Evolutionary conservation across 1,140 invertebrate species (phyloP).

Genomic region (Conus ventricosus): DNA sequence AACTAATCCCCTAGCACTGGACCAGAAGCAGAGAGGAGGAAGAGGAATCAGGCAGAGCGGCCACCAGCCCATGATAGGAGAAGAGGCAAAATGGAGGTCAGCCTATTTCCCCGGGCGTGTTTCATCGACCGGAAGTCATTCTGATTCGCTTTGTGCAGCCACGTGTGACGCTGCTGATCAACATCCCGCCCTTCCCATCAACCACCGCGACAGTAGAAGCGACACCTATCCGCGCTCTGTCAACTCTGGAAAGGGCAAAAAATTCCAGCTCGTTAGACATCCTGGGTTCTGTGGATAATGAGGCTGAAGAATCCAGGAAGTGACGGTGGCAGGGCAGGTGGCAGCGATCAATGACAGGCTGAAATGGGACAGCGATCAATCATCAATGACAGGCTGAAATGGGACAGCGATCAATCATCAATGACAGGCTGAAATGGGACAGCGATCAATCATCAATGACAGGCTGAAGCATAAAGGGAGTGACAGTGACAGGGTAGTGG

Average conservation of each 20-base stretch:
- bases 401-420: no score
- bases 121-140: slow-evolving; percentile 31
- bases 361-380: no score
- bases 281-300: no score
- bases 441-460: no score
- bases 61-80: slow-evolving; percentile 22
- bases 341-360: no score
- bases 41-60: not conserved
- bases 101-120: slow-evolving; percentile 30
- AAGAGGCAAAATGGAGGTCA: slow-evolving; percentile 4
- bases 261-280: not conserved
- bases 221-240: slow-evolving; percentile 22
- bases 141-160: slow-evolving; percentile 32
- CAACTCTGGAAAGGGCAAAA: not conserved
- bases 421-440: no score
- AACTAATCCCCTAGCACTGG: no score
- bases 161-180: slow-evolving; percentile 22
- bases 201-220: slow-evolving; percentile 4
- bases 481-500: no score
- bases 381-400: no score
- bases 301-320: no score
- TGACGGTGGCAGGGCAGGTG: no score
- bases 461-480: no score
- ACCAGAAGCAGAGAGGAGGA: not conserved
- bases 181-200: not conserved